These are phyloP conservation scores for Galago senegalensis DNA, from an alignment of 2,797 vertebrate species.

Conservation along the genomic window DNA sequence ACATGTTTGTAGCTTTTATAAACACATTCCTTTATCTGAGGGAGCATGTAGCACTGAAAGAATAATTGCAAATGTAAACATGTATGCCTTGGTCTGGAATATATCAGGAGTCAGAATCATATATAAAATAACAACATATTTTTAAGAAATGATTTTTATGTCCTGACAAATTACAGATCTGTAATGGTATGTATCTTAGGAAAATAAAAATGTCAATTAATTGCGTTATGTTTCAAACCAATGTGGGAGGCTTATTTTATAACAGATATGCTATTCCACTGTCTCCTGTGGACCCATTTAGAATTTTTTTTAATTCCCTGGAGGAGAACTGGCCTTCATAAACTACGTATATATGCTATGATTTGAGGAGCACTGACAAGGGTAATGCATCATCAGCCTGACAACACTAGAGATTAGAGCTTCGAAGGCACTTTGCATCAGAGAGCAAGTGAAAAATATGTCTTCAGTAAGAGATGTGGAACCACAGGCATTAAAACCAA, in stretches of 20 bases:
- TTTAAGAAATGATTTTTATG: constrained; percentile 47
- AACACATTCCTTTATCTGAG: constrained; percentile 35
- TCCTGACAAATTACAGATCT: neutral
- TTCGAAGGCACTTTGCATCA: constrained; percentile 60
- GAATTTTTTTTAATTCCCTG: neutral
- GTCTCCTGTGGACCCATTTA: neutral
- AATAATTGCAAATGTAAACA: neutral
- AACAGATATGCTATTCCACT: neutral
- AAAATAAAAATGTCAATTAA: constrained; percentile 14
- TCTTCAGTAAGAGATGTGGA: constrained; percentile 58
- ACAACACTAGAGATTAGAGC: constrained; percentile 4
- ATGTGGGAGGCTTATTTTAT: neutral
- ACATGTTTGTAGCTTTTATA: neutral
- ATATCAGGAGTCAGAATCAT: neutral
- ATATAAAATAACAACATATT: neutral
- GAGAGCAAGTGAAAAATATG: constrained; percentile 11
- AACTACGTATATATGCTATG: neutral
- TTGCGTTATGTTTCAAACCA: constrained; percentile 32
- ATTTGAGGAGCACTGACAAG: neutral
- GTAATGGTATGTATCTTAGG: constrained; percentile 23
- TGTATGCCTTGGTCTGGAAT: neutral
- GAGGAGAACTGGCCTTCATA: neutral
- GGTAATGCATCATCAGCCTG: neutral
- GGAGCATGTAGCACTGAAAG: neutral
- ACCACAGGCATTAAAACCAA: constrained; percentile 62